phyloP scores from a whole-genome alignment of 2,113 vertebrate genomes.

The Synodontis membranacea region DNA sequence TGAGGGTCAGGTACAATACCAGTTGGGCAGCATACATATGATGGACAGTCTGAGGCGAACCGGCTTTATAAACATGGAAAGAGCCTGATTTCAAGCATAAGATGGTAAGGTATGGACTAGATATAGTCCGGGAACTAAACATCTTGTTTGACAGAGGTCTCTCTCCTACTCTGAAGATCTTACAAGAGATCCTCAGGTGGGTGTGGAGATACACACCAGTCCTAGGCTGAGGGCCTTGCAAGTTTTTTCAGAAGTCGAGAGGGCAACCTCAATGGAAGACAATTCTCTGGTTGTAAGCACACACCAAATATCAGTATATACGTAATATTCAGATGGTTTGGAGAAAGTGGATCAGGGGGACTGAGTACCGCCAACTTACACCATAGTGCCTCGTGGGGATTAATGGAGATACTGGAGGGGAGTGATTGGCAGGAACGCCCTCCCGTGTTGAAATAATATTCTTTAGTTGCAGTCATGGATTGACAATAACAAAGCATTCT shows the following conservation, averaged over 20 bases:
- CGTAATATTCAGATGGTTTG: not conserved
- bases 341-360: not conserved
- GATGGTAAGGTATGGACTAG: not conserved
- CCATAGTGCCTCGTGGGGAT: not conserved
- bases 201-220: not conserved
- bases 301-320: not conserved
- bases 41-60: not conserved
- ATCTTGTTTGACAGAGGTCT: not conserved
- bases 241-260: not conserved
- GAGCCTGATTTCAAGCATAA: not conserved
- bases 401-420: not conserved
- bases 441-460: not conserved
- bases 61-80: not conserved
- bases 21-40: not conserved
- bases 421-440: not conserved
- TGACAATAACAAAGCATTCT: not conserved
- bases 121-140: not conserved
- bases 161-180: not conserved
- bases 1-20: not conserved
- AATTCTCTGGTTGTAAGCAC: not conserved
- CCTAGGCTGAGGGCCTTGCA: not conserved
- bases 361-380: not conserved
- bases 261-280: not conserved
- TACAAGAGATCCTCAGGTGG: not conserved
- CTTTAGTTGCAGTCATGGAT: not conserved